Evolutionary conservation across 2,113 vertebrate genomes (phyloP).

Genomic region (Ovis canadensis): DNA sequence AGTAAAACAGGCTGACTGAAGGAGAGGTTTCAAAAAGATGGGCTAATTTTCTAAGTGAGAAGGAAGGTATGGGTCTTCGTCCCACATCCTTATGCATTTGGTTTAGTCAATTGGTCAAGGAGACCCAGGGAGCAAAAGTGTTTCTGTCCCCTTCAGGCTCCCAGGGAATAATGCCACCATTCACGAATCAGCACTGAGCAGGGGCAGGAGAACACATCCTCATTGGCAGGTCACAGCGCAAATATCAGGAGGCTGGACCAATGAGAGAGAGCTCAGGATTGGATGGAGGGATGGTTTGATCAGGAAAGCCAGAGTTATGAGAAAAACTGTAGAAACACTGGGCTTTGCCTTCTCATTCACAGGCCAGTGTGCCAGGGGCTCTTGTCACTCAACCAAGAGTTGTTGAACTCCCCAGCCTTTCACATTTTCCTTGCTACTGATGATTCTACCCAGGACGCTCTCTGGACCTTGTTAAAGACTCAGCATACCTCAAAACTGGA

Average conservation of each 20-base stretch:
- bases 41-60: background rate
- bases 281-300: background rate
- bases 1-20: conserved; percentile 4
- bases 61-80: background rate
- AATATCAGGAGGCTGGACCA: background rate
- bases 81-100: background rate
- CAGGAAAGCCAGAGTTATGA: background rate
- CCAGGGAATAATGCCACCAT: background rate
- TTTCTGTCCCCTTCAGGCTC: background rate
- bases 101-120: background rate
- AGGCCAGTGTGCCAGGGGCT: background rate
- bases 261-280: background rate
- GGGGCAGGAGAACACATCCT: background rate
- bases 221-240: background rate
- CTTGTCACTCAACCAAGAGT: background rate
- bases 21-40: background rate
- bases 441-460: background rate
- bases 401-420: background rate
- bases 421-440: background rate
- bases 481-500: background rate
- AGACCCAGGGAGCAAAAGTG: background rate
- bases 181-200: background rate
- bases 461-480: background rate
- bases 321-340: background rate
- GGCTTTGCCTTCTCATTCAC: background rate